Conservation (phyloP, 2,888 invertebrate genomes). For the Rhagonycha fulva region DNA sequence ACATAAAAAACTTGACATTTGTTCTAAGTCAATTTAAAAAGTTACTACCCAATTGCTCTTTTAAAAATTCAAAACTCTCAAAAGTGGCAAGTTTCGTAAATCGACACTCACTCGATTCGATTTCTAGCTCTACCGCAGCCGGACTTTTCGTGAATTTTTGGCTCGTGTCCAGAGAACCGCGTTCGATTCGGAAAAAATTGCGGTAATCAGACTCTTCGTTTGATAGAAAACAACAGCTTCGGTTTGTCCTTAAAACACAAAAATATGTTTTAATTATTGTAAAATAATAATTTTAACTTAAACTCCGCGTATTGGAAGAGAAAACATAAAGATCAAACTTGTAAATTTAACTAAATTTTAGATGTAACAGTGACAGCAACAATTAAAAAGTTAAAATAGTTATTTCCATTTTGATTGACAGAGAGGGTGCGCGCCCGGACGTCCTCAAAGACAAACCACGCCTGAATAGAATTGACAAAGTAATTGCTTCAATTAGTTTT, state of each 20-base stretch:
- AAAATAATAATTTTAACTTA: too few species aligned
- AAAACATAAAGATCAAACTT: too few species aligned
- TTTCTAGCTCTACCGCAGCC: not conserved
- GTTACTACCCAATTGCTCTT: not conserved
- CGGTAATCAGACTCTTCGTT: not conserved
- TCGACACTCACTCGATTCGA: not conserved
- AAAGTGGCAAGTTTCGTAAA: not conserved
- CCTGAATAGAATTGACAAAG: too few species aligned
- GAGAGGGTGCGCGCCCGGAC: too few species aligned
- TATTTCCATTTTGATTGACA: too few species aligned
- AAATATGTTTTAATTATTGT: too few species aligned
- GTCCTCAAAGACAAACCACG: too few species aligned
- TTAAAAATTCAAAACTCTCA: not conserved
- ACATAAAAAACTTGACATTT: not conserved
- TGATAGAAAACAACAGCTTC: not conserved
- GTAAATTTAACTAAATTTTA: not conserved
- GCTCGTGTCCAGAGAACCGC: not conserved
- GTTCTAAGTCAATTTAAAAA: not conserved
- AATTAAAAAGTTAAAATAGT: not conserved
- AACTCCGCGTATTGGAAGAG: too few species aligned
- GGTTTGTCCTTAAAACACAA: not conserved
- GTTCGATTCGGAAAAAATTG: not conserved
- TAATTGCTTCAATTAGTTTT: not conserved
- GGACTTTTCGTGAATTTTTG: not conserved
- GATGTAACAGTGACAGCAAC: not conserved